A percentile compares a stretch with the other conserved stretches of the same genome.
These are phyloP conservation scores for Macrobrachium nipponense DNA, from an alignment of 1,140 invertebrate genomes.

Conservation along the genomic window DNA sequence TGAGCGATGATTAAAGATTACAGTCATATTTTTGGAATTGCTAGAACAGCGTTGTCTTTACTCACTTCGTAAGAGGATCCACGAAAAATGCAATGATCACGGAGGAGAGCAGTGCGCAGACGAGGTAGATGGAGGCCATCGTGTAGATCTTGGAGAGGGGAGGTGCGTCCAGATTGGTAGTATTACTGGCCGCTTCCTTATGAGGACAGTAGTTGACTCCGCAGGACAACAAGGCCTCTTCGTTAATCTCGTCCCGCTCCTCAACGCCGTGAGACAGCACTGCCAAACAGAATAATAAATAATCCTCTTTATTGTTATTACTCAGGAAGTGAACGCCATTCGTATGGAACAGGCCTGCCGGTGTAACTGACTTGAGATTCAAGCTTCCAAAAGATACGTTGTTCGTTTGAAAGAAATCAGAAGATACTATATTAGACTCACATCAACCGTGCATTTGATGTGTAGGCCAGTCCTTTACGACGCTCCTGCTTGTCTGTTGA, in stretches of 20 bases:
- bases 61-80: constrained; percentile 86
- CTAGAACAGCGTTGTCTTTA: neutral
- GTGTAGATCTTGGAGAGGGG: constrained; percentile 86
- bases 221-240: constrained; percentile 39
- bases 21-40: too few relatives aligned
- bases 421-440: too few relatives aligned
- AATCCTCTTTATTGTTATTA: neutral
- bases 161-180: constrained; percentile 76
- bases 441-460: too few relatives aligned
- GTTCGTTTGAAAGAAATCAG: too few relatives aligned
- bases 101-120: constrained; percentile 85
- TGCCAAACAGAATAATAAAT: neutral
- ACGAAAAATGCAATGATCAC: constrained; percentile 88
- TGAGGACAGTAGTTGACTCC: constrained; percentile 61
- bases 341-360: too few relatives aligned
- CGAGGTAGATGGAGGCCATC: constrained; percentile 89
- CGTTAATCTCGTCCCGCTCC: constrained; percentile 16
- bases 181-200: constrained; percentile 13
- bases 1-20: too few relatives aligned
- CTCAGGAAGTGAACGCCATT: too few relatives aligned
- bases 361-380: too few relatives aligned
- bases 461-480: too few relatives aligned
- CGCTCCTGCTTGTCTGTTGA: too few relatives aligned
- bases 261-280: constrained; percentile 37
- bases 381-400: too few relatives aligned